Percentiles rank a stretch among this genome's conserved stretches.
These are phyloP conservation scores for Microtus richardsoni DNA, from an alignment of 2,113 vertebrate genomes.

Conservation along the genomic window DNA sequence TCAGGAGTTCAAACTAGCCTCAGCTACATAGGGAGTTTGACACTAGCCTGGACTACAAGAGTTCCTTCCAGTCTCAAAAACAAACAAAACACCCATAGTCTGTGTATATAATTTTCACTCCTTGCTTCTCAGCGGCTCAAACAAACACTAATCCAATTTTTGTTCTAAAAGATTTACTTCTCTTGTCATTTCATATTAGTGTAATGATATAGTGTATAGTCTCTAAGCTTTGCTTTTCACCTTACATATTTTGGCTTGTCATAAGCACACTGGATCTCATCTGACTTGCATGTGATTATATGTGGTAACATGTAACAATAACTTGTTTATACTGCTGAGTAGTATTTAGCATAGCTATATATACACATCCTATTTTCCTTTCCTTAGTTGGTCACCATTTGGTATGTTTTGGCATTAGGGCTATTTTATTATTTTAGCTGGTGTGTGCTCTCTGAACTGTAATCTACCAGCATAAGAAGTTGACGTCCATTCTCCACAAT, in stretches of 20 bases:
- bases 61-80: no score
- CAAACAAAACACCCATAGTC: not conserved
- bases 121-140: no score
- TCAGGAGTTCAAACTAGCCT: no score
- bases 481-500: not conserved
- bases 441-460: not conserved
- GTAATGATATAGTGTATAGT: not conserved
- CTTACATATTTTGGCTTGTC: not conserved
- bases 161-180: no score
- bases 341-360: not conserved
- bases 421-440: constrained; percentile 30
- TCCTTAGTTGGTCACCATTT: not conserved
- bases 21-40: no score
- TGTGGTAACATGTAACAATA: not conserved
- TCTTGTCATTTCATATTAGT: no score
- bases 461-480: not conserved
- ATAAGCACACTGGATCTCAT: not conserved
- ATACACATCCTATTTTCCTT: not conserved
- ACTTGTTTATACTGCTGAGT: not conserved
- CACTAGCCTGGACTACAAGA: no score
- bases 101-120: no score
- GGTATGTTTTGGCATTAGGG: not conserved
- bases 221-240: not conserved
- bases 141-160: no score
- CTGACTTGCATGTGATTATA: not conserved